Base-by-base conservation (phyloP, 1,140 invertebrate species). In the Calephelis nemesis region DNA sequence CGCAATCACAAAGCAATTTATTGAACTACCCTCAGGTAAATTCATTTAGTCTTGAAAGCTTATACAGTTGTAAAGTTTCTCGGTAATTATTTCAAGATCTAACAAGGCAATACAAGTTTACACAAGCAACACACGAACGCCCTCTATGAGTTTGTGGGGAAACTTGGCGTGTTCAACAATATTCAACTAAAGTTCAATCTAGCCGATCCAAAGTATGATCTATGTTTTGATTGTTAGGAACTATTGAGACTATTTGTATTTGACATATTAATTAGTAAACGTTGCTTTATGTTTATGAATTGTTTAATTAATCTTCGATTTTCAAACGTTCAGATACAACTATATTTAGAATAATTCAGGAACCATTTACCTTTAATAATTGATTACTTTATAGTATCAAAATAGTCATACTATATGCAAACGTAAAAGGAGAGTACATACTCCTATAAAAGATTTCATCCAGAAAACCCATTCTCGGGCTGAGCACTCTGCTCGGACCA, bases 161-260 rank as follows among this genome's bases (percentile, higher is more conserved):
- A 58, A 58, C 19, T 58, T 58, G 19, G 30, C 30, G 19, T 58
- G 30, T 30, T 58, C 54, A 12, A 58, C 54, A 58, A 58, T 58
- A 10, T 30, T 15, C 19, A 39, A 58, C 19, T 58, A 30, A 58
- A 58, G 19, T 58, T 58, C 54, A 58, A 58, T 58, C 30, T 58
- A 58, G 19, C 15, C 11, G 54, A 39, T 19, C 54, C 54, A 30
- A 58, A 30, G 19, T 58, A 19, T 58, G 54, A 19, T 30, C 54
- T 58, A 58, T 58, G 30, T 58, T 58, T 58, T 58, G 54, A 58
- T 58, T 58, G 15, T 58, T 30, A 15, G 54, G 9, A 39, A 58
- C 54, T 58, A 58, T 58, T 58, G 54, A 58, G 54, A 39, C 1
- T 58, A 58, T 58, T 58, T 58, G 54, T 30, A 58, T 30, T 58